Base-by-base conservation (phyloP, 1,140 invertebrate genomes). In the Drosophila ananassae region DNA sequence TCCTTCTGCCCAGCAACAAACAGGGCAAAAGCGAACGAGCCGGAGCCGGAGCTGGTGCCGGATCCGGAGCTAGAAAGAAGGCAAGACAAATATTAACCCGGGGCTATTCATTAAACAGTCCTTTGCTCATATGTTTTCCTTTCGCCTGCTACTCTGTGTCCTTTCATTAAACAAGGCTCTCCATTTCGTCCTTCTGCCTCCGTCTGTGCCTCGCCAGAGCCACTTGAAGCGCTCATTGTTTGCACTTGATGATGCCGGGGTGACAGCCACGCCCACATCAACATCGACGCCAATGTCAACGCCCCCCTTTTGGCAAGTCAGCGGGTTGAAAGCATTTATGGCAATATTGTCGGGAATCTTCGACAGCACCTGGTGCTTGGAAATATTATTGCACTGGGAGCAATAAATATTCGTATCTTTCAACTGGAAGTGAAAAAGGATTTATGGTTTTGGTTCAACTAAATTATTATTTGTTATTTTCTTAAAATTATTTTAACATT, bases 31-130 rank as follows among this genome's bases (percentile, higher is more conserved):
- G 28, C 4, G 13, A 44, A 44, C 4, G n/a, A 44, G 41, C 41
- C 1, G n/a, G 13, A 44, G 41, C 41, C 41, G 41, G 41, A 44
- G 13, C 41, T 9, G 41, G 24, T 12, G 48, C 10, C 39, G 37
- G 12, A 54, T 47, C 59, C 68, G 60, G 60, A 71, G 62, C 68
- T 66, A 74, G 56, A 75, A 82, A 68, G 78, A 82, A 81, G 73
- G 71, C 57, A 71, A 76, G 67, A 51, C 83, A 87, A 87, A 87
- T 87, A 89, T 89, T 87, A 89, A 67, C 83, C 83, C 71, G 61
- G 41, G 79, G 83, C 83, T 83, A 87, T 87, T 87, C 83, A 89
- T 87, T 87, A 89, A 83, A 82, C 80, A 82, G 83, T 89, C 83
- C 68, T 89, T 89, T 87, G 79, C 79, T 89, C 83, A 89, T 89